phyloP scores from a whole-genome alignment of 2,797 vertebrate species.

The Catamblyrhynchus diadema region DNA sequence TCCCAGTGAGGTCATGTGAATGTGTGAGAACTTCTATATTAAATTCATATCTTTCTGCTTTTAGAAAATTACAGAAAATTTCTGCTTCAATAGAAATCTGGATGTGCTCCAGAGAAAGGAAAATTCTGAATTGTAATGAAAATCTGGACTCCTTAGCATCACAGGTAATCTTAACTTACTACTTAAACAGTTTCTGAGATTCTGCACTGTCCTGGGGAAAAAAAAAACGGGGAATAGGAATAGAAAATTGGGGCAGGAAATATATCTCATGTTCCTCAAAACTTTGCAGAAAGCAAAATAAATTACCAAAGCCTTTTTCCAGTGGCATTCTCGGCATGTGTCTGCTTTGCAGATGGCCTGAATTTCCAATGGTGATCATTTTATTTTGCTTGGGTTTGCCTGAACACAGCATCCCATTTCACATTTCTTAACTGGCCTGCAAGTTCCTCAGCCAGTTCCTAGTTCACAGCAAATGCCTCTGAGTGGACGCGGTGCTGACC shows the following conservation, averaged over 20 bases:
- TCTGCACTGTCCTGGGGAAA: background rate
- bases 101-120: background rate
- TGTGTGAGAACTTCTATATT: background rate
- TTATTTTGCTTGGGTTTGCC: background rate
- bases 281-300: background rate
- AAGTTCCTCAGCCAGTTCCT: background rate
- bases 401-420: background rate
- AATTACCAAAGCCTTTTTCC: background rate
- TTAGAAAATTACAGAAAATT: conserved; percentile 16
- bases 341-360: background rate
- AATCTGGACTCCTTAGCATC: conserved; percentile 33
- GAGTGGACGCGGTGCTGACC: accelerated
- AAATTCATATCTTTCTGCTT: background rate
- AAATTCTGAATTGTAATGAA: conserved; percentile 19
- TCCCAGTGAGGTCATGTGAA: background rate
- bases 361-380: background rate
- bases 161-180: conserved; percentile 15
- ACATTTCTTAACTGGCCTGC: background rate
- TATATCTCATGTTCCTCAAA: background rate
- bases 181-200: background rate
- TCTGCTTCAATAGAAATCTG: background rate
- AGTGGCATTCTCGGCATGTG: background rate
- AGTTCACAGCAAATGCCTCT: background rate
- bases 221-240: background rate
- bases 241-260: background rate